phyloP scores from a whole-genome alignment of 2,113 vertebrate species.

The Microtus oregoni region DNA sequence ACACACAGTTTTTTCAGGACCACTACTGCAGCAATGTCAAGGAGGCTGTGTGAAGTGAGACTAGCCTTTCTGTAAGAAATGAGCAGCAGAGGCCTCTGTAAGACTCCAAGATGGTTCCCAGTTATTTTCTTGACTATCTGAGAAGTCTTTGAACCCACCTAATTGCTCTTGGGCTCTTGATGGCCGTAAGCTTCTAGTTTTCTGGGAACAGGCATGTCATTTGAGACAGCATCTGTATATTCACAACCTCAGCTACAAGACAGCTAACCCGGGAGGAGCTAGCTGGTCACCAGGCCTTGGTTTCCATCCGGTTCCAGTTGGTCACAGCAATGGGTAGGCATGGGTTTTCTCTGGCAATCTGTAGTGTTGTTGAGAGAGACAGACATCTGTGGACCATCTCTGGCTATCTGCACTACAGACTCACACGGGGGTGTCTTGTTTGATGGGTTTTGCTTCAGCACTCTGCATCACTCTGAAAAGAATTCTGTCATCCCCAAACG shows the following conservation, averaged over 20 bases:
- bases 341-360: background rate
- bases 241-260: background rate
- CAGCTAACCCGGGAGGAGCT: background rate
- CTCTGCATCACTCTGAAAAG: background rate
- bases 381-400: background rate
- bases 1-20: background rate
- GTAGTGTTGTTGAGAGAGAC: background rate
- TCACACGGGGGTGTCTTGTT: background rate
- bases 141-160: background rate
- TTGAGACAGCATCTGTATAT: background rate
- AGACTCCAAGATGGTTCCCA: background rate
- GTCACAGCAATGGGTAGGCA: background rate
- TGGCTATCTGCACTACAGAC: background rate
- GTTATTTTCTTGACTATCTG: background rate
- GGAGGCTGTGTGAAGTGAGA: background rate
- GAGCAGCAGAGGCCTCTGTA: background rate
- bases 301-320: background rate
- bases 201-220: background rate
- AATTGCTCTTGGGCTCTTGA: background rate
- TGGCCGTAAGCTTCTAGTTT: background rate
- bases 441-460: background rate
- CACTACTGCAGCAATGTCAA: no score
- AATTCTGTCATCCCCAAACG: background rate
- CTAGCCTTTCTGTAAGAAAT: background rate
- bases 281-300: no score